Evolutionary conservation across 1,140 invertebrate species (phyloP), one percentile per base, ranked within the genome.

Genomic region (Ectropis grisescens): DNA sequence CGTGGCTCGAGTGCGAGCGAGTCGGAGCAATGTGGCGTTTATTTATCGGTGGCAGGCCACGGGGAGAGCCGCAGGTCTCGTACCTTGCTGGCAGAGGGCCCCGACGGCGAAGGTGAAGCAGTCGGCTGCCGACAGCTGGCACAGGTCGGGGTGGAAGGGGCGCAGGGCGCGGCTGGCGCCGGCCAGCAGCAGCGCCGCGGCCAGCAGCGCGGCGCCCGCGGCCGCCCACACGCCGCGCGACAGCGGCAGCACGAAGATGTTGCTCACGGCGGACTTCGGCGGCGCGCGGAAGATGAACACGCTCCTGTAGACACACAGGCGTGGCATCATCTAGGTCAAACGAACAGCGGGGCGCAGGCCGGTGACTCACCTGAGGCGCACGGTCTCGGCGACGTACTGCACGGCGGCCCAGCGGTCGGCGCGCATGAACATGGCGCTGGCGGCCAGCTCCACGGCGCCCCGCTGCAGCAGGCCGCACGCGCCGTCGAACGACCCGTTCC

Each of bases 241-340:
- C 43, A 91, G 90, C 7, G 89, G 89, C 50, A 90, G 57, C 13
- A 78, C 74, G 48, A 89, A 91, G 23, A 90, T 85, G 60, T 90
- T 90, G 8, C 76, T 82, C 10, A 90, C 84, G 0, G 85, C 86
- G 0, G 88, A 89, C 11, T 89, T 67, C 14, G 89, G 82, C 1
- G 89, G 89, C 60, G 88, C 85, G 0, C 87, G 83, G 56, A 91
- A 91, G 37, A 91, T 78, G 33, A 85, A 82, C 0, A 57, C 52
- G n/a, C 59, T 57, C n/a, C 72, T 78, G 50, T 11, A 10, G 38
- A 25, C 7, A 28, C 11, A 13, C 24, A 19, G 16, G 16, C 3
- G 16, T 19, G 16, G 8, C 16, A 19, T n/a, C 41, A 85, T 58
- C 70, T 62, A 4, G 85, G 61, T 1, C 69, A 58, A 33, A 83